Evolutionary conservation across 2,113 vertebrate genomes (phyloP).

Genomic region (Mystacornis crossleyi): DNA sequence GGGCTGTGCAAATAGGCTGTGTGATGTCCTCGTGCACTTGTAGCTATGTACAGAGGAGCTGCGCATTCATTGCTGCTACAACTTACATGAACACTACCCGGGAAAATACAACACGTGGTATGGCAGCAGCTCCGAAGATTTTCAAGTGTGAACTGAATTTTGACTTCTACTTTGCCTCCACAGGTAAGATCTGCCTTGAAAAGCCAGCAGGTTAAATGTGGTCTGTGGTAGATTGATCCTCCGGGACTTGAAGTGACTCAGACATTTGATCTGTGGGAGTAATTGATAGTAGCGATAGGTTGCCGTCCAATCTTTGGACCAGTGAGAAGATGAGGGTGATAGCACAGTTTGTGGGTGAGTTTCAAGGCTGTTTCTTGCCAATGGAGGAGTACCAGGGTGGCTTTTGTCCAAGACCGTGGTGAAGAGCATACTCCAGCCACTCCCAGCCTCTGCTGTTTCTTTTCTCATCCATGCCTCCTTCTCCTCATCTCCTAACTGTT

Average conservation of each 20-base stretch:
- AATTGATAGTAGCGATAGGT: background rate
- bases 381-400: background rate
- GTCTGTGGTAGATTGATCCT: background rate
- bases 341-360: background rate
- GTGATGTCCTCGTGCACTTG: background rate
- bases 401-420: background rate
- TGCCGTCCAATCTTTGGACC: background rate
- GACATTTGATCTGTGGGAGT: constrained; percentile 6
- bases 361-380: background rate
- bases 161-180: background rate
- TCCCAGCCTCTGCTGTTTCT: background rate
- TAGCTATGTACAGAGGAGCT: background rate
- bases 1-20: background rate
- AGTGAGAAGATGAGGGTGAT: background rate
- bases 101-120: background rate
- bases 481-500: background rate
- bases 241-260: background rate
- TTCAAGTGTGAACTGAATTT: background rate
- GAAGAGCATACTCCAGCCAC: background rate
- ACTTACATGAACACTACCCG: rapidly evolving
- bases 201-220: background rate
- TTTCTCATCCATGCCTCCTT: background rate
- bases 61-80: rapidly evolving
- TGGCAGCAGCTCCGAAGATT: background rate
- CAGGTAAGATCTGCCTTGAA: background rate